Evolutionary conservation across 2,113 vertebrate genomes (phyloP), one percentile per base, ranked within the genome.

Genomic region (Peromyscus polionotus): DNA sequence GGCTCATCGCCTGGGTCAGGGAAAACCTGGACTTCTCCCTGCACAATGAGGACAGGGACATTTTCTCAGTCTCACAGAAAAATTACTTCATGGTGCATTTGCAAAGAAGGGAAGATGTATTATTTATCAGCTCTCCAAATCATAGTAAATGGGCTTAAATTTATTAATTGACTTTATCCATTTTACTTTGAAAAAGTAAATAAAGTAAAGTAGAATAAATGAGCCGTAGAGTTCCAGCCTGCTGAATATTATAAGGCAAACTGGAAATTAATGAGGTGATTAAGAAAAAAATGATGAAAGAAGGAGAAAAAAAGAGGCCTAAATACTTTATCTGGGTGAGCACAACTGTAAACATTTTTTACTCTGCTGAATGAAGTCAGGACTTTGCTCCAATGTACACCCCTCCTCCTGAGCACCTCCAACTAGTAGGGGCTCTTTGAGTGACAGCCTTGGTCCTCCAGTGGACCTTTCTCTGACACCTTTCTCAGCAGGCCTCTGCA

Each of bases 401-500:
- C 88, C 98, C 98, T 94, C 97, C 98, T 88, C 72, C 97, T 97
- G 98, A 97, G 98, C 97, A 33, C 70, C 77, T 92, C 94, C 93
- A 95, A 90, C 93, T 97, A 91, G 94, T 93, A 97, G 97, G 96
- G 88, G 95, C 95, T 85, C 83, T 86, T 63, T 99, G 99, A 99
- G 95, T 98, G 98, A 99, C 99, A 98, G 97, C 88, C 98, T 84
- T 96, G 97, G 96, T 98, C 96, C 98, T 98, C 42, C 92, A 98
- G 96, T 97, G 96, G 98, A 99, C 98, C 98, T 98, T 98, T 98
- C 96, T 97, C 96, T 98, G 98, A 98, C 98, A 99, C 98, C 96
- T 99, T 98, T 98, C 99, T 98, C 99, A 98, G 98, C 98, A 96
- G 98, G 99, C 87, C 39, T 98, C 97, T 61, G 88, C 95, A 94